Base-by-base conservation (phyloP, 2,888 invertebrate species). In the Tromatobia lineatoria region DNA sequence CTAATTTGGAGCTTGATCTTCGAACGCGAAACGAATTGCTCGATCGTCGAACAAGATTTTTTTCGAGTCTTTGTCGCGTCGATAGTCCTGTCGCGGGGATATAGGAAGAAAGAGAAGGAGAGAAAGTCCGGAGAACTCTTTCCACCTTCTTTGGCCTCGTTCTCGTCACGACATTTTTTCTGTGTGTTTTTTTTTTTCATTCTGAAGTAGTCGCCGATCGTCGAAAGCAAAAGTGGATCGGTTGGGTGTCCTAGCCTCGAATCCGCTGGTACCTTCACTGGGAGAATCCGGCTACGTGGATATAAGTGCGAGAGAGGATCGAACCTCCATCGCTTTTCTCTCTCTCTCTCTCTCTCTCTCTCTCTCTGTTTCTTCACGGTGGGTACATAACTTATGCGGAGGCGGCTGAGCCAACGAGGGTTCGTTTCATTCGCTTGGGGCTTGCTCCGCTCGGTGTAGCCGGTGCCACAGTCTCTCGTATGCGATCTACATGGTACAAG, bases 141-240 rank as follows among this genome's bases (percentile, higher is more conserved):
- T 59, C 75, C 66, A n/a, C 61, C 50, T 52, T 57, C 34, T 59
- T 45, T 83, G 69, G 69, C 76, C 75, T 73, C 67, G 70, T 82
- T 77, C 82, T 74, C 52, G 76, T 76, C 66, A 76, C 69, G 73
- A 29, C 74, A 38, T 69, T 59, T 64, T 77, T 29, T 38, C 52
- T 57, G 45, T 47, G 2, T 57, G 54, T 70, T 78, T 66, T 79
- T 70, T 81, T 82, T 77, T 80, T 71, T 73, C 71, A 38, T 74
- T 61, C 76, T 59, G 66, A 45, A 59, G 75, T 71, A 61, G 76
- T 83, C 83, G 86, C 83, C 80, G 87, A 83, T 85, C 85, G 83
- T 86, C 88, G 88, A 91, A 88, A 91, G 91, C 87, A 89, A 90
- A 90, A 91, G 90, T 91, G 90, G 88, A 76, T 85, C 82, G 74